Conservation (phyloP, 30 jellyfish, hydroid and myxozoan genomes). For the Cassiopea andromeda region DNA sequence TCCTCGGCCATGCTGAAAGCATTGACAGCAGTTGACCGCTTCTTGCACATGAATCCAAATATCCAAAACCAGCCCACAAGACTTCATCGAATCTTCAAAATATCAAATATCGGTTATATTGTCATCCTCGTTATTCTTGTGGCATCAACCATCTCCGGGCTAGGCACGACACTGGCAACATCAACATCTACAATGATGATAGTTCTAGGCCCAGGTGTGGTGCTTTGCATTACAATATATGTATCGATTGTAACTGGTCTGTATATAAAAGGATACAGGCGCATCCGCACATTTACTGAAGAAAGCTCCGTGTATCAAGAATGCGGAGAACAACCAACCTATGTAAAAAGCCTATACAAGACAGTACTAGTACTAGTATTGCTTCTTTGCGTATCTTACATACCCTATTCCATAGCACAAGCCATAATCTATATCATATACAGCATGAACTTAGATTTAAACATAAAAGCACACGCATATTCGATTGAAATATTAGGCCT, state of each 20-base stretch:
- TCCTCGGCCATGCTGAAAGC: background rate
- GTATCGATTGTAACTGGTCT: background rate
- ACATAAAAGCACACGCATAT: background rate
- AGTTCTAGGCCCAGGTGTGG: background rate
- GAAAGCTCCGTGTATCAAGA: constrained; percentile 4
- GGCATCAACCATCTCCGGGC: background rate
- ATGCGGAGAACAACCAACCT: constrained; percentile 11
- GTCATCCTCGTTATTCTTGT: background rate
- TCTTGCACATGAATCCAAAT: constrained; percentile 28
- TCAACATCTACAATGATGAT: background rate
- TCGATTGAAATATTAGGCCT: background rate
- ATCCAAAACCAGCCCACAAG: background rate
- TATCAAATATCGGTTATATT: background rate
- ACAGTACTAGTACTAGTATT: constrained; percentile 4
- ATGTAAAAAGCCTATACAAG: constrained; percentile 4
- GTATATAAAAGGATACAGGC: constrained; percentile 3
- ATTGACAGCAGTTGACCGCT: constrained; percentile 18
- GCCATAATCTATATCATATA: background rate
- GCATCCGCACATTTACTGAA: background rate
- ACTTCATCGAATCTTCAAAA: background rate
- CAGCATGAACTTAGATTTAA: background rate
- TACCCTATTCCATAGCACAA: background rate
- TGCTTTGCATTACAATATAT: background rate
- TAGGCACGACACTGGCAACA: background rate
- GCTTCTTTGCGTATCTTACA: background rate